Base-by-base conservation (phyloP, 2,888 invertebrate genomes). In the Prenolepis imparis region DNA sequence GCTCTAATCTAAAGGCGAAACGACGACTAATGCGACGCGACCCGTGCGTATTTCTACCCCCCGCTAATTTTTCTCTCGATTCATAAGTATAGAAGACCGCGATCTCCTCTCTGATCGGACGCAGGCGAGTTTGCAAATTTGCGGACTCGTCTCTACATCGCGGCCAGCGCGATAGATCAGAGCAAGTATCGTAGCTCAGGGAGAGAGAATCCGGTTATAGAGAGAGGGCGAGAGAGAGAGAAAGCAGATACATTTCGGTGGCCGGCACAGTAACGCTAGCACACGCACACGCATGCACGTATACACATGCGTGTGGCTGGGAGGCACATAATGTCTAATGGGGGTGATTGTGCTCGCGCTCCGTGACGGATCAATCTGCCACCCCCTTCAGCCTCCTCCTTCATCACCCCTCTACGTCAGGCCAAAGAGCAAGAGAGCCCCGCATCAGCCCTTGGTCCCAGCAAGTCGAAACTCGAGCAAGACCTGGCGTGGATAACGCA, bases 321-420 rank as follows among this genome's bases (percentile, higher is more conserved):
- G 91, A 93, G 92, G 93, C 93, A 92, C 93, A 93, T 94, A 94
- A 94, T 94, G 94, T 93, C 93, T 94, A 94, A 94, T 94, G 94
- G 94, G 94, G 94, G 94, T 93, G 94, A 94, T 94, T 94, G 94
- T 94, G 94, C 93, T 94, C 94, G 92, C 91, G 91, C 91, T 92
- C 94, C 94, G 93, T 94, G 93, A 94, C 94, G 94, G 94, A 94
- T 94, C 94, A 94, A 94, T 94, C 94, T 94, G 94, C 94, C 93
- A 93, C 93, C 93, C 93, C 92, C 92, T 91, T 91, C 88, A 88
- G 83, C 89, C 72, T 72, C 91, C 90, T 88, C 91, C 84, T 83
- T 66, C 41, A n/a, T 64, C 64, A 68, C 48, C 66, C 75, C 36
- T 48, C 48, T 6, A 52, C 8, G 52, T n/a, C 59, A 55, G 67